These are phyloP conservation scores for Apamea anceps DNA, from an alignment of 2,888 invertebrate species.

Conservation along the genomic window DNA sequence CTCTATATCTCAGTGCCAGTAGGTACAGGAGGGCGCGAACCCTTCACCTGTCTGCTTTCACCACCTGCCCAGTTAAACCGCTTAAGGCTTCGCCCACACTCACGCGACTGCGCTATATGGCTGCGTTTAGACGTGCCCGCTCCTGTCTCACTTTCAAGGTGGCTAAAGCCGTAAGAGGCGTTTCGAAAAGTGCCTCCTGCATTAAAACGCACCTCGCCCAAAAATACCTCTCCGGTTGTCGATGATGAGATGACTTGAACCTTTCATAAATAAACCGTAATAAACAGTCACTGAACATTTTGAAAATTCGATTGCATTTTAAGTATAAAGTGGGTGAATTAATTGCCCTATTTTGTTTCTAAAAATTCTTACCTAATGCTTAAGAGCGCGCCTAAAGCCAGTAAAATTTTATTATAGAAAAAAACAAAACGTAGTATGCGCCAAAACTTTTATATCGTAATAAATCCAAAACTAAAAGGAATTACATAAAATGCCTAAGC, in stretches of 20 bases:
- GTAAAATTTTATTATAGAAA: too few species aligned
- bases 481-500: too few species aligned
- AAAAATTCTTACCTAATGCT: background rate
- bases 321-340: background rate
- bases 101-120: conserved; percentile 9
- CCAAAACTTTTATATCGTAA: too few species aligned
- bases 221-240: background rate
- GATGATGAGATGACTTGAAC: background rate
- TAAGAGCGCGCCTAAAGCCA: too few species aligned
- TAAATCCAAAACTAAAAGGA: too few species aligned
- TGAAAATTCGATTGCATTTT: background rate
- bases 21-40: conserved; percentile 63
- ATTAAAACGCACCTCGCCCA: background rate
- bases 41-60: conserved; percentile 80
- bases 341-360: background rate
- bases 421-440: too few species aligned
- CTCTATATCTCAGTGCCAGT: conserved; percentile 26
- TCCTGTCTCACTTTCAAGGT: background rate
- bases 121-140: conserved; percentile 12
- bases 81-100: conserved; percentile 69
- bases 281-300: background rate
- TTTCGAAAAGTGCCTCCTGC: background rate
- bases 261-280: too few species aligned
- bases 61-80: conserved; percentile 77
- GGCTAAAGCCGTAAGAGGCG: background rate